A percentile compares a stretch with the other conserved stretches of the same genome.
phyloP scores from a whole-genome alignment of 2,113 vertebrate species.

The Pleuronectes platessa region DNA sequence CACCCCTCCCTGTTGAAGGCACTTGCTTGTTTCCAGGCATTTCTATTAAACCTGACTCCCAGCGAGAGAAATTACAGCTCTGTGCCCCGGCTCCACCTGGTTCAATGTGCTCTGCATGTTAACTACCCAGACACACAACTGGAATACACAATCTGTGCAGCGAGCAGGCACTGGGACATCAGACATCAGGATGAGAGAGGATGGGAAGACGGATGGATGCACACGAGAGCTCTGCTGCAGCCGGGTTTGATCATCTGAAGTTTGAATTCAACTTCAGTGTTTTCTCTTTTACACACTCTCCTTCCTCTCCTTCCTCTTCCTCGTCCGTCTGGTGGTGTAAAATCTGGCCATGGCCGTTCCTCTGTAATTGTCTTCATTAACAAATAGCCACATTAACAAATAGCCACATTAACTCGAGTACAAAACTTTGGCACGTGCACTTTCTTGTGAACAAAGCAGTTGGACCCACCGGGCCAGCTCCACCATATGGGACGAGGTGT shows the following conservation, averaged over 20 bases:
- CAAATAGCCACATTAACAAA: constrained; percentile 47
- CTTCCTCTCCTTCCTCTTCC: no score
- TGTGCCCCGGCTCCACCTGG: constrained; percentile 56
- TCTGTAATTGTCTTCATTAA: constrained; percentile 31
- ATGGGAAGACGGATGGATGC: neutral
- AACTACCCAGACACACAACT: constrained; percentile 53
- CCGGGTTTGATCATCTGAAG: constrained; percentile 29
- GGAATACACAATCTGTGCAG: constrained; percentile 63
- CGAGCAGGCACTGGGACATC: constrained; percentile 21
- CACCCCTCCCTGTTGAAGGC: neutral
- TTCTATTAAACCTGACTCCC: constrained; percentile 43
- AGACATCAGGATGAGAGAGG: neutral
- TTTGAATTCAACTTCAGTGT: constrained; percentile 21
- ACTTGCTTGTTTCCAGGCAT: neutral
- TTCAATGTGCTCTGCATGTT: constrained; percentile 64
- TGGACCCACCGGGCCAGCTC: neutral
- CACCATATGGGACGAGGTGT: neutral
- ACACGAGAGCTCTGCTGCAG: constrained; percentile 4
- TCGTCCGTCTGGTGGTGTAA: constrained; percentile 17
- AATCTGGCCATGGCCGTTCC: constrained; percentile 13
- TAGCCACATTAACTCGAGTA: constrained; percentile 33
- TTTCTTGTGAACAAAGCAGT: neutral
- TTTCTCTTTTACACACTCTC: neutral
- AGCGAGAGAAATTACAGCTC: constrained; percentile 59
- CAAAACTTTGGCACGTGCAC: constrained; percentile 36